phyloP scores from a whole-genome alignment of 2,113 vertebrate genomes.

The Pelmatolapia mariae region DNA sequence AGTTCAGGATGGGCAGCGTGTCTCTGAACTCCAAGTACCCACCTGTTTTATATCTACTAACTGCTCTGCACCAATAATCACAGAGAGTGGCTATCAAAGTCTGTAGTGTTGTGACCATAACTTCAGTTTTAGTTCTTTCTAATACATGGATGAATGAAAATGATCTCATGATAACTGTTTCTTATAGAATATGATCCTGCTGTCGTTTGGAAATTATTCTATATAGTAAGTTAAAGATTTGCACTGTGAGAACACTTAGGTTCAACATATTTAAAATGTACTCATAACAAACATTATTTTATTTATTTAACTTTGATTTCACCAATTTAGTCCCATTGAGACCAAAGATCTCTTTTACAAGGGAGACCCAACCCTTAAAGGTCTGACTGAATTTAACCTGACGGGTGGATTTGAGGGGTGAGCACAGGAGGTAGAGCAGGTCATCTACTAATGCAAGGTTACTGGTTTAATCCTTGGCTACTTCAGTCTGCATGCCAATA shows the following conservation, averaged over 20 bases:
- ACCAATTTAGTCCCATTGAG: background rate
- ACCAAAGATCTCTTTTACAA: background rate
- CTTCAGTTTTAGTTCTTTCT: background rate
- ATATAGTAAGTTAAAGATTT: background rate
- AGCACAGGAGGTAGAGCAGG: background rate
- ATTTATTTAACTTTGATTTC: background rate
- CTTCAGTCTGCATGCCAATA: background rate
- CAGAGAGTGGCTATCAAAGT: conserved; percentile 22
- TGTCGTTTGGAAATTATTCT: background rate
- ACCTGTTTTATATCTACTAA: background rate
- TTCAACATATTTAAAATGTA: background rate
- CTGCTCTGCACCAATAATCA: background rate
- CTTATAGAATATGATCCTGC: background rate
- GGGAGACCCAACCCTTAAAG: background rate
- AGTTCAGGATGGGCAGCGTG: background rate
- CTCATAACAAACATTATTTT: background rate
- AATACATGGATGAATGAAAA: background rate
- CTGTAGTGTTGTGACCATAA: background rate
- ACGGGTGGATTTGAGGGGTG: background rate
- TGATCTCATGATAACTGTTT: background rate
- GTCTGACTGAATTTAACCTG: background rate
- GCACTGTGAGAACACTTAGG: background rate
- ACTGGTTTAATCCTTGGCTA: background rate
- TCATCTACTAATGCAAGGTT: background rate
- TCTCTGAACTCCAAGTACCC: background rate